Percentiles rank a stretch among this genome's conserved stretches.
Conservation (phyloP, 2,888 invertebrate genomes). For the Boloria euphrosyne region DNA sequence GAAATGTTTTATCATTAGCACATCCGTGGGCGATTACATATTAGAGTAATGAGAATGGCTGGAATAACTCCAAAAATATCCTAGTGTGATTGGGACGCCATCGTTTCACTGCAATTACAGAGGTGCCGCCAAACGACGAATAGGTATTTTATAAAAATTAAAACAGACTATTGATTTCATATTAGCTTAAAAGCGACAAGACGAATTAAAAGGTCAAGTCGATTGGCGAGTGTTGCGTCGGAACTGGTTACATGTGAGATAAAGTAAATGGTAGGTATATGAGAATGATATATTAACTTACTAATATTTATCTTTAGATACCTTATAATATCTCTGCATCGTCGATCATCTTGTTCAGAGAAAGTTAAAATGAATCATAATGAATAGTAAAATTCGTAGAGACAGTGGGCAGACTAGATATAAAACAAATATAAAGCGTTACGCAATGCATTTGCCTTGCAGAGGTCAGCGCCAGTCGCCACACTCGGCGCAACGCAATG, state of each 20-base stretch:
- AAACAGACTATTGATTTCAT: background rate
- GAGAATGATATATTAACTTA: too few species aligned
- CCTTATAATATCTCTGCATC: too few species aligned
- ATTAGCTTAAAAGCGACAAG: background rate
- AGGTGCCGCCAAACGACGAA: background rate
- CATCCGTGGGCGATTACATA: background rate
- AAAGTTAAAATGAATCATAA: background rate
- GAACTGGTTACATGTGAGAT: too few species aligned
- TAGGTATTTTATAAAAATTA: background rate
- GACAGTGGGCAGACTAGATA: background rate
- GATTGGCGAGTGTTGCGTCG: too few species aligned
- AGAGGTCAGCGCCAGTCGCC: background rate
- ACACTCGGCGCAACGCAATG: background rate
- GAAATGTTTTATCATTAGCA: constrained; percentile 20
- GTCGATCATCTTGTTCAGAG: too few species aligned
- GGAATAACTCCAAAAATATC: constrained; percentile 28
- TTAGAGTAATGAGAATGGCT: constrained; percentile 23
- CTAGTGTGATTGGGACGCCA: constrained; percentile 19
- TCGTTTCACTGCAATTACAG: constrained; percentile 12
- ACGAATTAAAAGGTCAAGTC: too few species aligned
- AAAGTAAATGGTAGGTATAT: too few species aligned
- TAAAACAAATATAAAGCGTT: background rate
- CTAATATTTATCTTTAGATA: too few species aligned
- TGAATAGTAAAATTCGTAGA: background rate
- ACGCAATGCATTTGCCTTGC: constrained; percentile 6